phyloP scores from a whole-genome alignment of 2,113 vertebrate species.

The Anguilla japonica region DNA sequence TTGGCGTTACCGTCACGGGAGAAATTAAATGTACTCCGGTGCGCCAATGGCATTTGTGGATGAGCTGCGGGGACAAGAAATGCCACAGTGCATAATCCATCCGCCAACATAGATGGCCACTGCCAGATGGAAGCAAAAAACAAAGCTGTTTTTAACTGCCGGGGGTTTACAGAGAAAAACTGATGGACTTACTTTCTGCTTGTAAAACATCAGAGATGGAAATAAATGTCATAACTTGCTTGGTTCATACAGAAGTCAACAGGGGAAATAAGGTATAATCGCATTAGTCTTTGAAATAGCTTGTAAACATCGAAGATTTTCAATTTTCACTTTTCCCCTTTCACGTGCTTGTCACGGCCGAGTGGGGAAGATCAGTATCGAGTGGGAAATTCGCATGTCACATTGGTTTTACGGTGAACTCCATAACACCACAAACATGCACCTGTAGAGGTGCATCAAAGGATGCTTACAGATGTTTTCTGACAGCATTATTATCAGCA shows the following conservation, averaged over 20 bases:
- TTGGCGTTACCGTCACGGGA: conserved; percentile 57
- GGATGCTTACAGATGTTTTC: not conserved
- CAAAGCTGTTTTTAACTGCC: conserved; percentile 53
- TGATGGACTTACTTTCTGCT: conserved; percentile 22
- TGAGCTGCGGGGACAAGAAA: conserved; percentile 64
- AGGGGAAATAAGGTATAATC: not conserved
- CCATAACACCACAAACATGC: not conserved
- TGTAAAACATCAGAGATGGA: conserved; percentile 9
- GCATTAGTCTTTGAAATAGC: not conserved
- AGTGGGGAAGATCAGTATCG: not conserved
- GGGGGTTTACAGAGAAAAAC: conserved; percentile 41
- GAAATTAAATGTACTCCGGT: conserved; percentile 55
- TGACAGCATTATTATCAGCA: too few species aligned
- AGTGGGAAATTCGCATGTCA: not conserved
- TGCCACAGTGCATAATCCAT: conserved; percentile 65
- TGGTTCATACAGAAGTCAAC: not conserved
- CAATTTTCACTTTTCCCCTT: not conserved
- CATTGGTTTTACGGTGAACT: too few species aligned
- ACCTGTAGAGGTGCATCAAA: not conserved
- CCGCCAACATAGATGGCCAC: conserved; percentile 53
- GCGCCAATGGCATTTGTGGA: conserved; percentile 55
- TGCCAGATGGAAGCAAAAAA: conserved; percentile 58
- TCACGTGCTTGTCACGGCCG: not conserved
- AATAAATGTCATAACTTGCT: conserved; percentile 39
- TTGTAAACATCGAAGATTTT: not conserved